Conservation (phyloP, 1,140 invertebrate genomes). For the Achatina immaculata region DNA sequence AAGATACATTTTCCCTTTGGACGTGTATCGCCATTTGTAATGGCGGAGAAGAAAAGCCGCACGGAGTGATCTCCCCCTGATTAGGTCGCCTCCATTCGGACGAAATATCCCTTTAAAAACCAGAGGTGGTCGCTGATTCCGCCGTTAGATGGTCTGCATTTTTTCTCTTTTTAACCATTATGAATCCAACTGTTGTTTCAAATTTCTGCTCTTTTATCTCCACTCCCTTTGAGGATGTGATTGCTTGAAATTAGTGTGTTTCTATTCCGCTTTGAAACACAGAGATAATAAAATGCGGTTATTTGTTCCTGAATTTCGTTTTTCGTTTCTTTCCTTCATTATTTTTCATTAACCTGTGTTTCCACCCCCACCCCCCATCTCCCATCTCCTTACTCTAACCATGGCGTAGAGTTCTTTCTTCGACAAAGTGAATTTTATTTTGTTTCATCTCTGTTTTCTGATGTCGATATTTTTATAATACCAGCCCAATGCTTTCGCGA, state of each 20-base stretch:
- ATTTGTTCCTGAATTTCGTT: slow-evolving; percentile 9
- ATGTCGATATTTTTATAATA: neutral
- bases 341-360: neutral
- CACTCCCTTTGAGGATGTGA: slow-evolving; percentile 14
- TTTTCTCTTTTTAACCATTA: neutral
- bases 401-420: neutral
- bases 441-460: neutral
- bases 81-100: slow-evolving; percentile 23
- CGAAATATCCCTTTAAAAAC: neutral
- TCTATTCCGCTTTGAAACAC: neutral
- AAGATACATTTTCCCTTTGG: neutral
- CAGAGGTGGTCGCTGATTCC: slow-evolving; percentile 6
- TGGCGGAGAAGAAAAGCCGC: neutral
- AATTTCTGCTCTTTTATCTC: neutral
- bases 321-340: neutral
- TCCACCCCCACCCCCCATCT: neutral
- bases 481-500: neutral
- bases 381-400: neutral
- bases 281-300: neutral
- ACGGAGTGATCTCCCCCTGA: neutral
- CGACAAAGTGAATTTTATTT: neutral
- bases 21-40: neutral
- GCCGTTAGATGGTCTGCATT: neutral
- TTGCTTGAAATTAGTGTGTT: neutral
- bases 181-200: neutral